These are phyloP conservation scores for Plumapathes pennacea DNA, from an alignment of 92 coral and sea anemone species.

Conservation along the genomic window DNA sequence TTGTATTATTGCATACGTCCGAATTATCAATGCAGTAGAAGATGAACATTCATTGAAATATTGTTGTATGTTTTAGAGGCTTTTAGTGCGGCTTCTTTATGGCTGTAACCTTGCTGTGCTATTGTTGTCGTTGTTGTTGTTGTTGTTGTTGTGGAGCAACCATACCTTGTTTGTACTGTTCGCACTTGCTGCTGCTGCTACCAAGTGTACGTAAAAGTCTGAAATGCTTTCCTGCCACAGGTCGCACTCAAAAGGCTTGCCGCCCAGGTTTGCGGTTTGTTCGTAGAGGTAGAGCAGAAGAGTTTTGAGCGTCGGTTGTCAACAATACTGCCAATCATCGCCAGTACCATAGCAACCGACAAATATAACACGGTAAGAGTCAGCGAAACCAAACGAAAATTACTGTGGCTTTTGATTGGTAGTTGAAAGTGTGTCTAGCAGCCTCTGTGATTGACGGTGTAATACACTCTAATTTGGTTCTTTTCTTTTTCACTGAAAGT, in stretches of 20 bases:
- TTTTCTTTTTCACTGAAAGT: too few relatives aligned
- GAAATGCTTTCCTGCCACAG: constrained; percentile 16
- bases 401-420: too few relatives aligned
- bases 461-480: too few relatives aligned
- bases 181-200: too few relatives aligned
- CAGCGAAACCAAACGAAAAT: not conserved
- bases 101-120: not conserved
- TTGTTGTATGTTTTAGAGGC: too few relatives aligned
- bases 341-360: constrained; percentile 61
- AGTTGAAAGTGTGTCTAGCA: too few relatives aligned
- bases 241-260: constrained; percentile 74
- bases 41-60: too few relatives aligned
- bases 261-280: constrained; percentile 86
- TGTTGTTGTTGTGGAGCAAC: not conserved
- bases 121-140: not conserved
- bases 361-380: constrained; percentile 58
- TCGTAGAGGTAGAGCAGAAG: constrained; percentile 83
- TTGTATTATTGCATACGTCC: too few relatives aligned
- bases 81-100: not conserved
- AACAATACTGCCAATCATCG: constrained; percentile 61
- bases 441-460: too few relatives aligned
- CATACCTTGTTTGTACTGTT: too few relatives aligned
- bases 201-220: too few relatives aligned
- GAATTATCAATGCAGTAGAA: too few relatives aligned
- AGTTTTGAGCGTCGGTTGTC: constrained; percentile 67